Evolutionary conservation across 2,113 vertebrate species (phyloP).

Genomic region (Daboia siamensis): DNA sequence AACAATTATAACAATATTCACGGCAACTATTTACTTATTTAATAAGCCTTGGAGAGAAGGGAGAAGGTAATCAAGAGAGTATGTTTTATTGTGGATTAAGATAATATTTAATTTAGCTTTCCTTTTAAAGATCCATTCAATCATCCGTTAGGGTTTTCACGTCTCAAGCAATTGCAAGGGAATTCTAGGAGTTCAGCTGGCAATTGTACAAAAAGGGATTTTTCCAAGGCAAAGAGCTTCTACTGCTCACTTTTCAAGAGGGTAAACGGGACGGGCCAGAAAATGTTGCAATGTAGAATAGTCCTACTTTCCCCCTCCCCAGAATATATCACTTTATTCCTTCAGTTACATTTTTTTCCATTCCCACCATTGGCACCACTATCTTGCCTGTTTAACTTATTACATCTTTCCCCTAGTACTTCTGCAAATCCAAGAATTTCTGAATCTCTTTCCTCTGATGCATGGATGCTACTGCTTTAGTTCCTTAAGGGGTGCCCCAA

Average conservation of each 20-base stretch:
- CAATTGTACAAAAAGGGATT: not conserved
- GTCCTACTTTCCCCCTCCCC: not conserved
- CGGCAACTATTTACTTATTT: slow-evolving; percentile 67
- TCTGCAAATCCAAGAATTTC: not conserved
- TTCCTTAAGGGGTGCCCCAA: not conserved
- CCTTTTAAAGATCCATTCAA: slow-evolving; percentile 57
- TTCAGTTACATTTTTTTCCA: not conserved
- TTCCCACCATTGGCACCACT: not conserved
- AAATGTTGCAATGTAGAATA: not conserved
- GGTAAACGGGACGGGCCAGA: not conserved
- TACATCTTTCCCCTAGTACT: not conserved
- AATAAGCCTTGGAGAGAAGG: slow-evolving; percentile 51
- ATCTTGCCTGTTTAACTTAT: not conserved
- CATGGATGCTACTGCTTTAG: not conserved
- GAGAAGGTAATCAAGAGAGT: slow-evolving; percentile 63
- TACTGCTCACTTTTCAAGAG: not conserved
- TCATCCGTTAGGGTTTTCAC: slow-evolving; percentile 46
- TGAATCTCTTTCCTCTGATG: not conserved
- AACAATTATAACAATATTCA: slow-evolving; percentile 69
- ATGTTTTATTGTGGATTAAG: slow-evolving; percentile 65
- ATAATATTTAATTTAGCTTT: slow-evolving; percentile 64
- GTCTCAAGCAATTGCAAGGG: slow-evolving; percentile 15
- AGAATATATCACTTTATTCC: not conserved
- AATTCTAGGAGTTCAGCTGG: slow-evolving; percentile 9
- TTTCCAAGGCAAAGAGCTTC: not conserved